phyloP scores from a whole-genome alignment of 2,888 invertebrate species.

The Laothoe populi region DNA sequence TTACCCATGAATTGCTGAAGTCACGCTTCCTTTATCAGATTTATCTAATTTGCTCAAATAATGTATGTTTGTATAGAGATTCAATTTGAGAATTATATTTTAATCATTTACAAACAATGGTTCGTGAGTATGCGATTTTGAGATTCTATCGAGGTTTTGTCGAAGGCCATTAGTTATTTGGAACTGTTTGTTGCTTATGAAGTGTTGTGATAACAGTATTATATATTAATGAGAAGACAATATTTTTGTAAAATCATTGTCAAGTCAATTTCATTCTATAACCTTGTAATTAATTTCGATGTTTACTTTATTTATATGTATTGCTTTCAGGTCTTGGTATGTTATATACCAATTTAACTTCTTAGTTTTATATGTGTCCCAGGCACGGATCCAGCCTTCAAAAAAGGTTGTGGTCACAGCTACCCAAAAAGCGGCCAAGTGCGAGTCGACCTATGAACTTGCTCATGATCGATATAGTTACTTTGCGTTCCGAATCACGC shows the following conservation, averaged over 20 bases:
- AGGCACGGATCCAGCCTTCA: no score
- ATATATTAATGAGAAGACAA: background rate
- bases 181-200: background rate
- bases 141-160: constrained; percentile 12
- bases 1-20: background rate
- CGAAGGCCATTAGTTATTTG: background rate
- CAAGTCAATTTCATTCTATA: background rate
- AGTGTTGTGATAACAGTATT: background rate
- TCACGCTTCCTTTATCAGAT: background rate
- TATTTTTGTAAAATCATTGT: background rate
- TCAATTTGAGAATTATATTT: background rate
- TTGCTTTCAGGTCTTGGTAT: no score
- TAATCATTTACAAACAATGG: background rate
- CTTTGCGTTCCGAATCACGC: no score
- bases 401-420: no score
- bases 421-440: no score
- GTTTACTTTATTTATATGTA: background rate
- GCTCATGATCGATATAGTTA: no score
- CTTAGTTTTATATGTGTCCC: no score
- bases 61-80: background rate
- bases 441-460: no score
- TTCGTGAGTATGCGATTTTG: background rate
- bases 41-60: background rate
- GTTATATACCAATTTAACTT: no score
- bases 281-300: no score